Conservation (phyloP, 1,140 invertebrate genomes). For the Lucilia sericata region DNA sequence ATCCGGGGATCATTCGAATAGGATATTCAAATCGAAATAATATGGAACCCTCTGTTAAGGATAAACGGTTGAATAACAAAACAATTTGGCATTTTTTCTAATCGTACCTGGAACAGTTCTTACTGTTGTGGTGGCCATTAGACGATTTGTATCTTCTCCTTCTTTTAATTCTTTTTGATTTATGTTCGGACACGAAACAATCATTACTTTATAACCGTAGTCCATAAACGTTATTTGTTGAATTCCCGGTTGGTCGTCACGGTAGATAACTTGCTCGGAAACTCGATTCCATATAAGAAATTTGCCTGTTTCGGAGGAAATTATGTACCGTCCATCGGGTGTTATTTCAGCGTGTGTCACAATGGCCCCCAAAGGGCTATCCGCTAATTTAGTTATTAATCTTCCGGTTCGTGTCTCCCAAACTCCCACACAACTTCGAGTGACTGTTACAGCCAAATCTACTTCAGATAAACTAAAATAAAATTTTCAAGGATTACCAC, state of each 20-base stretch:
- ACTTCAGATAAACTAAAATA: slow-evolving; percentile 77
- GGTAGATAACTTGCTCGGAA: slow-evolving; percentile 84
- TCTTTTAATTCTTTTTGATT: slow-evolving; percentile 68
- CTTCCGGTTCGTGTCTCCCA: slow-evolving; percentile 93
- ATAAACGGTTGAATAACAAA: background rate
- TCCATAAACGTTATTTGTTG: slow-evolving; percentile 88
- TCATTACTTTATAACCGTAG: slow-evolving; percentile 85
- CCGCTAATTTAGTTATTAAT: slow-evolving; percentile 86
- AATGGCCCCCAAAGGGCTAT: slow-evolving; percentile 93
- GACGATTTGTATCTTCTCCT: slow-evolving; percentile 70
- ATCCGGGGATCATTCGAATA: slow-evolving; percentile 75
- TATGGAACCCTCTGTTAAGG: slow-evolving; percentile 75
- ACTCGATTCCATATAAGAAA: slow-evolving; percentile 92
- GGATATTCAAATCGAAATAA: slow-evolving; percentile 86
- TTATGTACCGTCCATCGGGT: slow-evolving; percentile 83
- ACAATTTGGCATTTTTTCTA: background rate
- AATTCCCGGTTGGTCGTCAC: slow-evolving; percentile 87
- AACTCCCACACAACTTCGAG: slow-evolving; percentile 92
- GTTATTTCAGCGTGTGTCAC: slow-evolving; percentile 93
- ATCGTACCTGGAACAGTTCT: slow-evolving; percentile 77
- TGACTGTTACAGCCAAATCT: slow-evolving; percentile 87
- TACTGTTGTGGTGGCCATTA: slow-evolving; percentile 75
- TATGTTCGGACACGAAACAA: slow-evolving; percentile 78
- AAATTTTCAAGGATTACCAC: background rate
- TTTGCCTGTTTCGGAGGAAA: slow-evolving; percentile 93